Evolutionary conservation across 2,797 vertebrate species (phyloP), one percentile per base, ranked within the genome.

Genomic region (Sebastes alutus): DNA sequence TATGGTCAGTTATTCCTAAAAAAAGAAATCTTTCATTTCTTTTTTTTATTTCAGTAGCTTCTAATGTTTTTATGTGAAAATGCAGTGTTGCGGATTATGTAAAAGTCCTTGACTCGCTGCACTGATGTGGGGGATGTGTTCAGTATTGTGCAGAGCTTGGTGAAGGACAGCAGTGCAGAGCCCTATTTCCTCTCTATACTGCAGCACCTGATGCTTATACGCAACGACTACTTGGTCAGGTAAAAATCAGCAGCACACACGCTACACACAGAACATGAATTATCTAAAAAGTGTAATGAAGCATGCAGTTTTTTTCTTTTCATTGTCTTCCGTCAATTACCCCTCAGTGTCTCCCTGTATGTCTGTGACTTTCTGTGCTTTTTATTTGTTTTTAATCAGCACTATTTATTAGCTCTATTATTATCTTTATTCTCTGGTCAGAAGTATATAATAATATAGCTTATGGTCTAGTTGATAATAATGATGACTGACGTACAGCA

Each of bases 61-160:
- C 4, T 75, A 6, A 13, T 56, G 32, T 72, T 83, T 66, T 59
- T 35, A 29, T 75, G 30, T 81, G 72, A 71, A 62, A 63, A 64
- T 71, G 20, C 22, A 61, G 7, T 71, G 20, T 84, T 76, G 72
- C 35, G 29, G n/a, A 89, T 78, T 55, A 52, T 23, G 3, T 81
- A 27, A 5, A 29, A 82, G 63, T 88, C 96, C 97, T 99, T 99
- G 96, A 99, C 94, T 78, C 13, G 77, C 65, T 85, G 87, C 86
- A 99, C 98, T 95, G 98, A 99, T 96, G 96, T 87, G 22, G 96
- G 94, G 90, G 98, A 99, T 88, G 97, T 98, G 85, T 99, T 97
- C 95, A 97, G 95, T 82, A 93, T 96, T 91, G 87, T 99, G 63
- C 97, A 95, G 94, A 97, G 95, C 88, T 95, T 95, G 87, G 96